Evolutionary conservation across 2,888 invertebrate genomes (phyloP).

Genomic region (Lepas anatifera): DNA sequence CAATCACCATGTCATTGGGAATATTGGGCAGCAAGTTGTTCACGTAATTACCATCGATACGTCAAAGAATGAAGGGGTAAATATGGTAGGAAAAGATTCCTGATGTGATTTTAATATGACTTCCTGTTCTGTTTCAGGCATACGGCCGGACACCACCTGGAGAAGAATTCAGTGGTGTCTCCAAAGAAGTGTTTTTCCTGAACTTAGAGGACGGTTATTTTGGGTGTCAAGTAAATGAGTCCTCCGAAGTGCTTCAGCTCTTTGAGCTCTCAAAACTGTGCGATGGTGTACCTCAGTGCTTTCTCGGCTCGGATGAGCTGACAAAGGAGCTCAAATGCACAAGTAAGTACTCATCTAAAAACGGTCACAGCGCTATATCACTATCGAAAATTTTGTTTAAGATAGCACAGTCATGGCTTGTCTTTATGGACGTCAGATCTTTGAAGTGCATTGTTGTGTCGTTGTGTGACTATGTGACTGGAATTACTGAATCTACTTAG

Average conservation of each 20-base stretch:
- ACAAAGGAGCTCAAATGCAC: conserved; percentile 82
- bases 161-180: conserved; percentile 24
- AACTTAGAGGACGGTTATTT: conserved; percentile 95
- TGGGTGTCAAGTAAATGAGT: conserved; percentile 94
- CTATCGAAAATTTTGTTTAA: no score
- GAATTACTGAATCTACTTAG: no score
- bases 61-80: no score
- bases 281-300: conserved; percentile 81
- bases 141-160: conserved; percentile 22
- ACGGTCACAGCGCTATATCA: no score
- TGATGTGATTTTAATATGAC: no score
- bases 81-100: no score
- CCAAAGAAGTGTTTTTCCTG: conserved; percentile 83
- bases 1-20: no score
- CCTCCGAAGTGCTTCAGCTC: conserved; percentile 85
- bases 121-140: conserved; percentile 16
- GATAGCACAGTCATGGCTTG: neutral
- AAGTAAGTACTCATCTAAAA: no score
- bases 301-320: conserved; percentile 81
- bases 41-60: no score
- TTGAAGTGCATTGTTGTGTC: neutral
- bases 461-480: neutral
- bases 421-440: neutral
- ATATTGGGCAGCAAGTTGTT: no score
- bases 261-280: conserved; percentile 90